Evolutionary conservation across 1,140 invertebrate genomes (phyloP), one percentile per base, ranked within the genome.

Genomic region (Drosophila seguyi): DNA sequence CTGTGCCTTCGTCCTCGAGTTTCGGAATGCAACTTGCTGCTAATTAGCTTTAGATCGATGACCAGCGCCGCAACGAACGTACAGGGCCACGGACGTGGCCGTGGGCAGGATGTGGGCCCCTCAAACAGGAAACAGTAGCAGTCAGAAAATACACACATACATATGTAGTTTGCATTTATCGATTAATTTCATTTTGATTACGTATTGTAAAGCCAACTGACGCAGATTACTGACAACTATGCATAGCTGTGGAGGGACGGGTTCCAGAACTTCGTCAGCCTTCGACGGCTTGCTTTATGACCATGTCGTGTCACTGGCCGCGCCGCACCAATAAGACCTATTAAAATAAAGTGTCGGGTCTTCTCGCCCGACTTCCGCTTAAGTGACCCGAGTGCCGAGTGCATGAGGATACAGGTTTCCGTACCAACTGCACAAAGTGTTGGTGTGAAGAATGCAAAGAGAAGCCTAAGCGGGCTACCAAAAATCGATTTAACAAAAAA

Each of bases 1-100:
- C 72, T 60, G 57, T 79, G 42, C 57, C 11, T 4, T 67, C 53
- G 42, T 34, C 31, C 18, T 45, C 11, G n/a, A 14, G 38, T 60
- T 25, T 53, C 42, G 48, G 29, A 75, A 38, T 66, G 67, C 52
- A 91, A 88, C 68, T 79, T 75, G 67, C 82, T 88, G 80, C 75
- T 91, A 91, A 91, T 91, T 91, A 84, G 88, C 79, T 84, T 81
- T 76, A 84, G 86, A 91, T 91, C 88, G 81, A 91, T 88, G 81
- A 69, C 78, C 67, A 77, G 41, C 42, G 60, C 75, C 72, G 68
- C 77, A 73, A 60, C 62, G 45, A 68, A 34, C 55, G 56, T 27
- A 27, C 31, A 59, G 41, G 36, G 56, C 42, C 71, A 53, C 18
- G 61, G 60, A 34, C 48, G 62, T 31, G 25, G 18, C 20, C 38